These are phyloP conservation scores for Corythaixoides concolor DNA, from an alignment of 2,113 vertebrate genomes.

Conservation along the genomic window DNA sequence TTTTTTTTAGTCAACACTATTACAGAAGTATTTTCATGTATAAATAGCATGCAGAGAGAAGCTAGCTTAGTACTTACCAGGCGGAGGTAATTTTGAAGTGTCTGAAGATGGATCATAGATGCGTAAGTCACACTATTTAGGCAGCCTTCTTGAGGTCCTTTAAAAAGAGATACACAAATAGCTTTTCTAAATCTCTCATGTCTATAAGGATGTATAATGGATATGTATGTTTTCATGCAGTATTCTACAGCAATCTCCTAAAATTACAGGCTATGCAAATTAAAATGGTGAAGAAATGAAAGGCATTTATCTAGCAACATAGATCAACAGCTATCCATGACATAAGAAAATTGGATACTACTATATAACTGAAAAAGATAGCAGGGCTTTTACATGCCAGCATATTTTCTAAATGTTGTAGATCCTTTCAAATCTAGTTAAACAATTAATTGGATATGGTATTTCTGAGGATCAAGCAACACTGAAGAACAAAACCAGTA, in stretches of 20 bases:
- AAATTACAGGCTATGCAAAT: neutral
- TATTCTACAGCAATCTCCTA: neutral
- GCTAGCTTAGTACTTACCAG: slow-evolving; percentile 76
- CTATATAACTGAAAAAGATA: neutral
- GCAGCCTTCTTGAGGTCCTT: slow-evolving; percentile 88
- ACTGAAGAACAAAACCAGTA: neutral
- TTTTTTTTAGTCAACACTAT: neutral
- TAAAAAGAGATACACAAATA: neutral
- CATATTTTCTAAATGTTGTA: neutral
- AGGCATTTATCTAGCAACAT: neutral
- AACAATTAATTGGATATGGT: neutral
- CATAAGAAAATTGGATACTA: neutral
- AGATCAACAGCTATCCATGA: neutral
- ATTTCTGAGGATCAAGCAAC: neutral
- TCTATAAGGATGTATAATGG: neutral
- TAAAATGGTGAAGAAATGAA: neutral
- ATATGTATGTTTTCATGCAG: neutral
- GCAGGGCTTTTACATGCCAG: neutral
- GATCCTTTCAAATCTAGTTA: neutral
- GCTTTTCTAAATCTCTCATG: neutral
- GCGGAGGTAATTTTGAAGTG: slow-evolving; percentile 92
- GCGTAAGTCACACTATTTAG: slow-evolving; percentile 88
- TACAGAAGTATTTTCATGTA: neutral
- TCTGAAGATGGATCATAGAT: slow-evolving; percentile 88
- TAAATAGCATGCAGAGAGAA: neutral